Percentiles rank a stretch among this genome's conserved stretches.
Evolutionary conservation across 2,797 vertebrate species (phyloP).

Genomic region (Pristis pectinata): DNA sequence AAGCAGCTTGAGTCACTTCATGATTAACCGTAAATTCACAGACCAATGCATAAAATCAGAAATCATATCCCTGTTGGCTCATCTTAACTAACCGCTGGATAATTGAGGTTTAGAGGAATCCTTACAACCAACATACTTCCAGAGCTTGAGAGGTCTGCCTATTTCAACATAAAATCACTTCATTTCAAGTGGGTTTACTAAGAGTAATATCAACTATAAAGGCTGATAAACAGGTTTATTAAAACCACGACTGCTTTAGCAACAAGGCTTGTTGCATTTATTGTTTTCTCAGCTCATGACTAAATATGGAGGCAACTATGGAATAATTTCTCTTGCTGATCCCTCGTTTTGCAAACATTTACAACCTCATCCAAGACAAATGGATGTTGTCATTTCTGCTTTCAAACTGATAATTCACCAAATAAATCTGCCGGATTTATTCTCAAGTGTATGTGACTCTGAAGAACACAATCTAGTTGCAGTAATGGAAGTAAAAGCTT

Average conservation of each 20-base stretch:
- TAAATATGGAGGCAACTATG: background rate
- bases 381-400: background rate
- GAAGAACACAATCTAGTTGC: background rate
- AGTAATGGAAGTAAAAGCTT: background rate
- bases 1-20: background rate
- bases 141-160: background rate
- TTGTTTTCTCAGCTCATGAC: background rate
- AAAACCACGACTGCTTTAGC: background rate
- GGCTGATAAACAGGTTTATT: background rate
- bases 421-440: background rate
- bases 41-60: background rate
- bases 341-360: background rate
- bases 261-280: background rate
- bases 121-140: background rate
- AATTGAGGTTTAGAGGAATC: background rate
- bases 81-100: background rate
- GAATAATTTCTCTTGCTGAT: background rate
- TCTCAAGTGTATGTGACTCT: background rate
- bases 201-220: background rate
- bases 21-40: background rate
- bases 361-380: background rate
- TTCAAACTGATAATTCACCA: background rate
- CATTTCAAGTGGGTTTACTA: background rate
- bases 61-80: background rate
- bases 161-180: background rate